Base-by-base conservation (phyloP, 1,140 invertebrate genomes). In the Pararge aegeria region DNA sequence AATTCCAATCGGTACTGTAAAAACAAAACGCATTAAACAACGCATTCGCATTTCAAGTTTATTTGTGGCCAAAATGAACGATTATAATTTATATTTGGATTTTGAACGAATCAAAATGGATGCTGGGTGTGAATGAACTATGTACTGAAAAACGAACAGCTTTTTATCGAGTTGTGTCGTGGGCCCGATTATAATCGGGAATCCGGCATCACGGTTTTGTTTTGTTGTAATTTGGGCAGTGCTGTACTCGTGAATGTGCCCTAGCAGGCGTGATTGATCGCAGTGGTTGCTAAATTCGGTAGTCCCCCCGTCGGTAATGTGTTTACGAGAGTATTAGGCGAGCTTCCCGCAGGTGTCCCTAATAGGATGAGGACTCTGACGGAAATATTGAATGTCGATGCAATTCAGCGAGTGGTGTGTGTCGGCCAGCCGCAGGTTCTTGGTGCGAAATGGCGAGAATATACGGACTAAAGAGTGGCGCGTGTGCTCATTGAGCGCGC, bases 91-190 rank as follows among this genome's bases (percentile, higher is more conserved):
- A 68, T 80, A 88, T 87, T 87, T 85, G 83, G 75, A 90, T 89
- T 87, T 87, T 89, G 87, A 90, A 90, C 87, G 89, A 90, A 90
- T 89, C 89, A 90, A 90, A 90, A 90, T 90, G 89, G 89, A 90
- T 89, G 89, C 89, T 90, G 89, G 89, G 89, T 90, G 89, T 90
- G 89, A 90, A 90, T 90, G 87, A 90, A 90, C 88, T 90, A 85
- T 83, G 78, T 87, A 79, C 80, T 89, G 84, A 87, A 89, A 88
- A 90, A 90, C 88, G 84, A 89, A 83, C 86, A 90, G 86, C 84
- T 86, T 85, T 86, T 85, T 86, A 85, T 81, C 72, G 75, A 87
- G 78, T 87, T 87, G 83, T 90, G 84, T 86, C 82, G 87, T 84
- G 82, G 77, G 72, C 80, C 78, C 77, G 78, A 84, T 87, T 75